These are phyloP conservation scores for Laticauda laticaudata DNA, from an alignment of 2,113 vertebrate species.

Conservation along the genomic window DNA sequence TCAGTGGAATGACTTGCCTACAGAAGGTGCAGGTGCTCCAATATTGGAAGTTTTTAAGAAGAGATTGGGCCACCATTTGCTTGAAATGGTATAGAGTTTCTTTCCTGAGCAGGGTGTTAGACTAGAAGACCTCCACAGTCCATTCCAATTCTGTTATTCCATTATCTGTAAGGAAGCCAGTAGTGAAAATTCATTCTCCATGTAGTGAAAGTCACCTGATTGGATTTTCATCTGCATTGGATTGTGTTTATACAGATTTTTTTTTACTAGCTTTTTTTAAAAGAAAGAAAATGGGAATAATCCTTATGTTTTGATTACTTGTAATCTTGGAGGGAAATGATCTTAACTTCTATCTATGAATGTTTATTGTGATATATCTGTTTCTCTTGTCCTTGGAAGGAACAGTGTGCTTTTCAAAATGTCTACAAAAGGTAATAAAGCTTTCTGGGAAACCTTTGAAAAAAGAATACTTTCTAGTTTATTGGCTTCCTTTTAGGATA, in stretches of 20 bases:
- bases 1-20: neutral
- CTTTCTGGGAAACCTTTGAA: neutral
- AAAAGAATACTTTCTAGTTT: neutral
- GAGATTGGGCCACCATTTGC: neutral
- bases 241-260: neutral
- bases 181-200: neutral
- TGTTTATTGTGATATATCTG: no score
- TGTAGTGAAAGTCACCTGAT: neutral
- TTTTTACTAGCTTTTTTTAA: neutral
- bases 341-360: no score
- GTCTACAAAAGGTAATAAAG: neutral
- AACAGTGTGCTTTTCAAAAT: neutral
- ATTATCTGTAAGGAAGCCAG: neutral
- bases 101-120: neutral
- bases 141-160: neutral
- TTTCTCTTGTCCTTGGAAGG: no score
- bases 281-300: no score
- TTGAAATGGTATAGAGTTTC: neutral
- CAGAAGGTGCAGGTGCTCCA: neutral
- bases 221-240: neutral
- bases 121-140: neutral
- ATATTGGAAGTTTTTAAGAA: neutral
- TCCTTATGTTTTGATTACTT: no score
- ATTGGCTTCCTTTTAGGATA: neutral
- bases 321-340: no score